Conservation (phyloP, 2,113 vertebrate genomes). For the Hypanus sabinus region DNA sequence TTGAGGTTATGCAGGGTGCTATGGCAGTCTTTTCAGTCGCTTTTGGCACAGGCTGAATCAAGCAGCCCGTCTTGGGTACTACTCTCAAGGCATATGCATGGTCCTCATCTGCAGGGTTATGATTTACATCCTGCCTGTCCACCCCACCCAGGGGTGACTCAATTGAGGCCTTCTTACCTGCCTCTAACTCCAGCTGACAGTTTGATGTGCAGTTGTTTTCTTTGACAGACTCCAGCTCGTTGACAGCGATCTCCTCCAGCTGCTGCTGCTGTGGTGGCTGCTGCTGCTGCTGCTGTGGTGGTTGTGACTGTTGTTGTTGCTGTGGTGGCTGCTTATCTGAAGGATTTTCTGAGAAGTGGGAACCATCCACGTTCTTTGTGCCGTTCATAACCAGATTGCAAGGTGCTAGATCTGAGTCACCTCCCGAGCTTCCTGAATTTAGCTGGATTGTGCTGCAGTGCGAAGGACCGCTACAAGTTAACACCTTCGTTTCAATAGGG, state of each 20-base stretch:
- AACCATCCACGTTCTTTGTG: conserved; percentile 61
- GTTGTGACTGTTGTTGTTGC: neutral
- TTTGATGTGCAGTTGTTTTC: conserved; percentile 86
- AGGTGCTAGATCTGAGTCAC: conserved; percentile 62
- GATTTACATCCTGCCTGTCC: conserved; percentile 78
- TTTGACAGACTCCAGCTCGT: conserved; percentile 89
- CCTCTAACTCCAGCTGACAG: conserved; percentile 72
- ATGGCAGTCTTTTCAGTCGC: conserved; percentile 81
- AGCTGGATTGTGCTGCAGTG: conserved; percentile 52
- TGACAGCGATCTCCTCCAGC: conserved; percentile 62
- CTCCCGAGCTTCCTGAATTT: conserved; percentile 54
- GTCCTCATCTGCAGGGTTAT: conserved; percentile 84
- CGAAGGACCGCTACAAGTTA: conserved; percentile 59
- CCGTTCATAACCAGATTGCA: conserved; percentile 98
- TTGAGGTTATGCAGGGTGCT: conserved; percentile 79
- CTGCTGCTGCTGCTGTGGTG: conserved; percentile 46
- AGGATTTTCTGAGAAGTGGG: conserved; percentile 54
- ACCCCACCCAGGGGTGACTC: conserved; percentile 70
- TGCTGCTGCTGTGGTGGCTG: conserved; percentile 15
- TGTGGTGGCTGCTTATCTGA: conserved; percentile 21
- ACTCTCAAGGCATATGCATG: conserved; percentile 86
- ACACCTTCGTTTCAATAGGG: conserved; percentile 58
- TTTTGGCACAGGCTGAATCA: conserved; percentile 99
- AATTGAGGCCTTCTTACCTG: conserved; percentile 66
- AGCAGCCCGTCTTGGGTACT: conserved; percentile 87